Evolutionary conservation across 2,888 invertebrate species (phyloP), one percentile per base, ranked within the genome.

Genomic region (Boloria selene): DNA sequence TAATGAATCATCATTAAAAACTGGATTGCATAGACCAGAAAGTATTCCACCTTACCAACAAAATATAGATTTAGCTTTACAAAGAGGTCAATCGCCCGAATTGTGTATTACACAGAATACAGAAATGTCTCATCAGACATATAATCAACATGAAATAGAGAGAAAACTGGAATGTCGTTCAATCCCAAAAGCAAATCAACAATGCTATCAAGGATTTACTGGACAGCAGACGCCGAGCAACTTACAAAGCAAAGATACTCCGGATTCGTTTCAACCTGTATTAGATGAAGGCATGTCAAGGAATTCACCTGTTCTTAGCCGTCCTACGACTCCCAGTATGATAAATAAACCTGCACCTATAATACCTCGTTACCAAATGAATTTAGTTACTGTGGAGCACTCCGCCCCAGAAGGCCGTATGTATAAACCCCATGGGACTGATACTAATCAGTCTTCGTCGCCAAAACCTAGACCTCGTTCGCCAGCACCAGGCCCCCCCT

Each of bases 331-430:
- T 18, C 96, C 96, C 0, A 95, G 95, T 78, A 85, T 94, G 86
- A 95, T 94, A 66, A 96, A 96, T 79, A 95, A 95, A 83, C 95
- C 96, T 31, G 95, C 96, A 1, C 94, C 96, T 13, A 92, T 94
- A 59, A 94, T 97, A 73, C 97, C 97, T 10, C 94, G 94, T 75
- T 97, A 97, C 80, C 97, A 97, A 85, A 95, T 95, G 84, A 95
- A 95, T 83, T 90, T 96, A 73, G 94, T 95, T 44, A 93, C 95
- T n/a, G 94, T 94, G 52, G 94, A 95, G 78, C 94, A 94, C 77
- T 77, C 86, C 62, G 93, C 95, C 5, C 88, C 94, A 2, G 93
- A 93, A 76, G 90, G 92, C 51, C 93, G 94, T 72, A 79, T 94
- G 61, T 94, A 94, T 72, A 94, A 95, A 73, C 94, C 94, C 22